These are phyloP conservation scores for Zonitis immaculata DNA, from an alignment of 2,888 invertebrate genomes.

Conservation along the genomic window DNA sequence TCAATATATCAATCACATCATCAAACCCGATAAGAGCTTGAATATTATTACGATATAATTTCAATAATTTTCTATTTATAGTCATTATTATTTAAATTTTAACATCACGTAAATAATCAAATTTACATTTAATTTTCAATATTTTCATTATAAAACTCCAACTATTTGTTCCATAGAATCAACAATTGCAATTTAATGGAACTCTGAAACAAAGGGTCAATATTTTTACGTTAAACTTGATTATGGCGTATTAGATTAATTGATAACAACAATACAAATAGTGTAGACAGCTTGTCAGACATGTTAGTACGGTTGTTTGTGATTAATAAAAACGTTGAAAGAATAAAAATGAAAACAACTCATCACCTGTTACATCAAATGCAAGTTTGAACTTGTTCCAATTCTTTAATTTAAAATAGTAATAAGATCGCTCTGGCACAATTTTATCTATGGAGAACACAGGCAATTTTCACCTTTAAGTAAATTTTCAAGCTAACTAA, in stretches of 20 bases:
- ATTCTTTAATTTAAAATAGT: neutral
- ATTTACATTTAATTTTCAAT: neutral
- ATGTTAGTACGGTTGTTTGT: neutral
- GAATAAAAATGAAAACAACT: neutral
- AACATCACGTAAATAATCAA: too few relatives aligned
- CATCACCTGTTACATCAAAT: neutral
- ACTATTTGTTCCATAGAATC: neutral
- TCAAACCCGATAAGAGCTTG: neutral
- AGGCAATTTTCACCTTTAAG: neutral
- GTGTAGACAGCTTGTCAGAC: neutral
- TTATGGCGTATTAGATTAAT: neutral
- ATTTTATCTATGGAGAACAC: neutral
- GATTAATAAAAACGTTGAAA: too few relatives aligned
- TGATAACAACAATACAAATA: neutral
- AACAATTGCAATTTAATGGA: neutral
- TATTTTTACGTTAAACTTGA: too few relatives aligned
- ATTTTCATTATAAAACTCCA: neutral
- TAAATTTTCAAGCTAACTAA: neutral
- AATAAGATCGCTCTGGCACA: neutral
- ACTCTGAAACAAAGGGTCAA: neutral
- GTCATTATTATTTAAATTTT: neutral
- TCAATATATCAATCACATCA: slow-evolving; percentile 5
- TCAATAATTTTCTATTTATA: slow-evolving; percentile 3
- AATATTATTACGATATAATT: neutral
- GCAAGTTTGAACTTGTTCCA: neutral